Evolutionary conservation across 2,888 invertebrate genomes (phyloP).

Genomic region (Calameuta idolon): DNA sequence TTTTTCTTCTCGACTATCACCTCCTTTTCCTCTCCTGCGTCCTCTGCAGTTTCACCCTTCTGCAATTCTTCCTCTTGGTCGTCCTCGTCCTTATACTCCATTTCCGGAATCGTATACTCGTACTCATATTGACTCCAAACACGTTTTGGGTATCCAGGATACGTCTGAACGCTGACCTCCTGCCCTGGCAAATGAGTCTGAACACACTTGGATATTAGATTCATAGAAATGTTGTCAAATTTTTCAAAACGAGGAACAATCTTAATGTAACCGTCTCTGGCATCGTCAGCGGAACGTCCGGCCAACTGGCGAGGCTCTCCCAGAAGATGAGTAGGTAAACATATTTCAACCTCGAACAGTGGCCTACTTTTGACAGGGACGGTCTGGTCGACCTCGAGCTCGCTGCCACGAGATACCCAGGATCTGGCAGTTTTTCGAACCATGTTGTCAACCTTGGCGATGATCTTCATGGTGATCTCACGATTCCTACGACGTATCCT

Average conservation of each 20-base stretch:
- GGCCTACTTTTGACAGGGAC: slow-evolving; percentile 69
- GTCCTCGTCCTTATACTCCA: slow-evolving; percentile 15
- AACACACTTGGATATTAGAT: slow-evolving; percentile 70
- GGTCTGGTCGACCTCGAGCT: slow-evolving; percentile 72
- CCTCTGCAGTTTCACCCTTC: background rate
- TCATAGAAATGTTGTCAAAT: slow-evolving; percentile 71
- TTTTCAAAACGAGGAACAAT: slow-evolving; percentile 70
- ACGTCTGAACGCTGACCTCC: slow-evolving; percentile 54
- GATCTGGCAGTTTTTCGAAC: slow-evolving; percentile 51
- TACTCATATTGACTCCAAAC: slow-evolving; percentile 60
- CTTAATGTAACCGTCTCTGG: slow-evolving; percentile 77
- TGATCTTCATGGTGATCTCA: slow-evolving; percentile 37
- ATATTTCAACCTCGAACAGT: slow-evolving; percentile 74
- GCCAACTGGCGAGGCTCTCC: slow-evolving; percentile 24
- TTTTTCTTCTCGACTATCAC: slow-evolving; percentile 26
- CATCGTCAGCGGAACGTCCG: slow-evolving; percentile 70
- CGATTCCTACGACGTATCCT: slow-evolving; percentile 45
- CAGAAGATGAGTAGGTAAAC: slow-evolving; percentile 27
- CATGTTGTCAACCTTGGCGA: slow-evolving; percentile 24
- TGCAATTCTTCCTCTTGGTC: slow-evolving; percentile 15
- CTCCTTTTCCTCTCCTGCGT: slow-evolving; percentile 24
- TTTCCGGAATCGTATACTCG: slow-evolving; percentile 24
- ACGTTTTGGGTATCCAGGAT: slow-evolving; percentile 56
- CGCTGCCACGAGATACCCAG: slow-evolving; percentile 76
- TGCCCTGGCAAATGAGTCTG: slow-evolving; percentile 71